Base-by-base conservation (phyloP, 2,888 invertebrate species). In the Cheiracanthium punctorium region DNA sequence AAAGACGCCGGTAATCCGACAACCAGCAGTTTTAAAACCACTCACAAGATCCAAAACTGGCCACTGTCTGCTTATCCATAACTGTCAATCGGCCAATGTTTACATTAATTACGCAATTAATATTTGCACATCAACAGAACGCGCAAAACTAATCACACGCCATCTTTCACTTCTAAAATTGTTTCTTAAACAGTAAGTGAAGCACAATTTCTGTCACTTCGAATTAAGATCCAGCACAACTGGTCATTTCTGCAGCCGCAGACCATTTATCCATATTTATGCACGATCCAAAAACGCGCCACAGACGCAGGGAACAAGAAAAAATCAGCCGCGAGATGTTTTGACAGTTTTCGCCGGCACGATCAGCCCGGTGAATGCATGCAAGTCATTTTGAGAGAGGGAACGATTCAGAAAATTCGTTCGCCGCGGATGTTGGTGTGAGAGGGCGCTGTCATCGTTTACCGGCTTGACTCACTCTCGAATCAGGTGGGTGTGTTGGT, bases 351-450 rank as follows among this genome's bases (percentile, higher is more conserved):
- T n/a, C 37, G 28, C 7, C 65, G 33, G 65, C 52, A 67, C 65
- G 43, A 43, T 84, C 77, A 84, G n/a, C 77, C 82, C 77, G 77
- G 77, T 29, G 52, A 67, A 37, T 48, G 77, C 43, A 72, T 77
- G 43, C 77, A 67, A 77, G 82, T 77, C 82, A 84, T 84, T 84
- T 84, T 84, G 82, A 84, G 41, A 77, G 82, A 84, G 41, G 48
- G 32, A 20, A 58, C 12, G 14, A 17, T 71, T 58, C 52, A 43
- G n/a, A n/a, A n/a, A 20, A 43, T 52, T 72, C 48, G 37, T 33
- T 58, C 48, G 14, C 28, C 64, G 65, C 20, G 29, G 14, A 33
- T 64, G 58, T 64, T 74, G 77, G 52, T 30, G 41, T 70, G 71
- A 20, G 82, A 75, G 79, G 77, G 74, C 85, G 73, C 65, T 28